Conservation (phyloP, 2,113 vertebrate species). For the Chauna torquata region DNA sequence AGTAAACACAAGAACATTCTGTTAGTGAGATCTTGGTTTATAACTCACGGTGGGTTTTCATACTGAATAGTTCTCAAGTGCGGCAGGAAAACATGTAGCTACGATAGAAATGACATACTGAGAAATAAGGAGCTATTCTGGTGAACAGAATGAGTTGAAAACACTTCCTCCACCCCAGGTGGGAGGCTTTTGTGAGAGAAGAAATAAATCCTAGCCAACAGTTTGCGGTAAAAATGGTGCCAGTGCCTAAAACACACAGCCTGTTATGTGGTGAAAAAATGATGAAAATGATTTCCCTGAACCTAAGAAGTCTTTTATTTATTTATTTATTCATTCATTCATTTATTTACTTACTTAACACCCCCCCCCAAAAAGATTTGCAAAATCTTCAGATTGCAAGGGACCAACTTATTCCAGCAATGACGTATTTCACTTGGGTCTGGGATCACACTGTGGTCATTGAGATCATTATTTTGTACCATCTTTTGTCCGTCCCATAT, state of each 20-base stretch:
- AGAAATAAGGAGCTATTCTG: slow-evolving; percentile 40
- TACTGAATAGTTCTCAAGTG: slow-evolving; percentile 8
- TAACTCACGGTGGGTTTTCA: slow-evolving; percentile 36
- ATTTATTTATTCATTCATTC: neutral
- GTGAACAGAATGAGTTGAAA: neutral
- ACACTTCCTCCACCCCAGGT: neutral
- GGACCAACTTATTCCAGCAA: neutral
- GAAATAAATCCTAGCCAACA: neutral
- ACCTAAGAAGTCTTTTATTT: neutral
- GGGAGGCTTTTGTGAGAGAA: slow-evolving; percentile 8
- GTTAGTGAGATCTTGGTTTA: slow-evolving; percentile 34
- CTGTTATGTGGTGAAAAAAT: neutral
- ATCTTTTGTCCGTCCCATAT: neutral
- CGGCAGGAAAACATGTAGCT: neutral
- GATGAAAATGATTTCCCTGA: neutral
- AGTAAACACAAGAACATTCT: slow-evolving; percentile 27
- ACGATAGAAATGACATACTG: neutral
- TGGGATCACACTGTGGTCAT: neutral
- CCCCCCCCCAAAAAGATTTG: neutral
- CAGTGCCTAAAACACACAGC: neutral
- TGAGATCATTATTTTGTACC: neutral
- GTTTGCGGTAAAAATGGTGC: neutral
- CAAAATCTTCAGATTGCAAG: neutral
- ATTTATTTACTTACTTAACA: no score
- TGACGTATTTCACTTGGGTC: neutral